phyloP scores from a whole-genome alignment of 2,113 vertebrate species.

The Struthio camelus region DNA sequence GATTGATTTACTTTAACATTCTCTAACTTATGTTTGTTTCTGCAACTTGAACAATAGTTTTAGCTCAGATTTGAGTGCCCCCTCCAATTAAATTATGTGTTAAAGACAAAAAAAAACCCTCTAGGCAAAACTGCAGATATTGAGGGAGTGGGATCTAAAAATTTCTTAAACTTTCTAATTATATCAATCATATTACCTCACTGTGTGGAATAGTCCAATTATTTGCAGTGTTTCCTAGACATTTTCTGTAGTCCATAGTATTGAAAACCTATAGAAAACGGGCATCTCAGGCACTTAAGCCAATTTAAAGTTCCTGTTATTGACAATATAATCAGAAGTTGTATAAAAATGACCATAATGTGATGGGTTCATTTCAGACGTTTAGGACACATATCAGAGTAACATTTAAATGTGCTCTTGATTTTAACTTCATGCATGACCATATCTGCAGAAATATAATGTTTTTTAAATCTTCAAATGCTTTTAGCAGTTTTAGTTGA shows the following conservation, averaged over 20 bases:
- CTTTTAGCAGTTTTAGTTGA: not conserved
- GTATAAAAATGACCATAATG: not conserved
- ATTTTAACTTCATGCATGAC: not conserved
- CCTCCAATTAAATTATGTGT: not conserved
- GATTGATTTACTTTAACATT: not conserved
- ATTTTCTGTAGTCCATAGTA: not conserved
- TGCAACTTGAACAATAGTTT: not conserved
- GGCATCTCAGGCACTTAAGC: not conserved
- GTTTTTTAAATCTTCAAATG: not conserved
- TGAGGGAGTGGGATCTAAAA: not conserved
- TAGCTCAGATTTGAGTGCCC: not conserved
- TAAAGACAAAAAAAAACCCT: not conserved
- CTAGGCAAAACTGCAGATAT: rapidly evolving
- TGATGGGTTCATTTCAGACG: not conserved
- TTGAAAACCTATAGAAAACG: not conserved
- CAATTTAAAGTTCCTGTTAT: not conserved
- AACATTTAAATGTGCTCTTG: not conserved
- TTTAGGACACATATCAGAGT: not conserved
- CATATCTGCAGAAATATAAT: not conserved
- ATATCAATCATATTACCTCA: not conserved
- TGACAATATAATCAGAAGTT: not conserved
- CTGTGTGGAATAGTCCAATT: not conserved
- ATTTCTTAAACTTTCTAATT: not conserved
- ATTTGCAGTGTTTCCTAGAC: not conserved
- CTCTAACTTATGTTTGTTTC: not conserved